Evolutionary conservation across 2,797 vertebrate species (phyloP).

Genomic region (Sus cebifrons): DNA sequence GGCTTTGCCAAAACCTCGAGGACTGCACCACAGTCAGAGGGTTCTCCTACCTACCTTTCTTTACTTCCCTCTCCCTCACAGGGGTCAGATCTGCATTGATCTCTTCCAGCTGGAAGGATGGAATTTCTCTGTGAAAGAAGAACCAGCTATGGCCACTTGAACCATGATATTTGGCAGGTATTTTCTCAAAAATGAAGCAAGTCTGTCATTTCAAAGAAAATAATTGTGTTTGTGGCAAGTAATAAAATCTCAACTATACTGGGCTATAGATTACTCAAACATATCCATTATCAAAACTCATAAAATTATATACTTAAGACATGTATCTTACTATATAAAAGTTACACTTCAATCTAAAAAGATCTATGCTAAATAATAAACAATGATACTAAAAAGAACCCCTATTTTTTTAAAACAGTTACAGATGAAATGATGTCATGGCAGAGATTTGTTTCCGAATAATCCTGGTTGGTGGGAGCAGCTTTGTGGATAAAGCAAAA

Average conservation of each 20-base stretch:
- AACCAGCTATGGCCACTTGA: neutral
- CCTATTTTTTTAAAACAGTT: neutral
- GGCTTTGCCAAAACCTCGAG: neutral
- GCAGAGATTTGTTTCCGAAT: neutral
- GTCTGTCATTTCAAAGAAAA: slow-evolving; percentile 25
- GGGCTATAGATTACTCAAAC: neutral
- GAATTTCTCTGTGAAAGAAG: neutral
- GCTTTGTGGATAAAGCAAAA: slow-evolving; percentile 42
- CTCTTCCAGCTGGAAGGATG: neutral
- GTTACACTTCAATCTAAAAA: neutral
- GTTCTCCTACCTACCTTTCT: neutral
- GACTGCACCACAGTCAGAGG: neutral
- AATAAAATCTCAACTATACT: slow-evolving; percentile 7
- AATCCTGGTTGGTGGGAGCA: neutral
- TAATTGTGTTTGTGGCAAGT: slow-evolving; percentile 9
- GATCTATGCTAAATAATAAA: neutral
- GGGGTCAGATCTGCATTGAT: neutral
- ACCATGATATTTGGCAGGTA: neutral
- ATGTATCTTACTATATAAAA: neutral
- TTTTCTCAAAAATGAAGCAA: slow-evolving; percentile 43
- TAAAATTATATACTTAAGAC: neutral
- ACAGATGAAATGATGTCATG: neutral
- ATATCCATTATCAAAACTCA: neutral
- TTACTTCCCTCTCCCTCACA: neutral
- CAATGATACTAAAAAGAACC: neutral